These are phyloP conservation scores for Gallirallus australis DNA, from an alignment of 2,797 vertebrate species.

Conservation along the genomic window DNA sequence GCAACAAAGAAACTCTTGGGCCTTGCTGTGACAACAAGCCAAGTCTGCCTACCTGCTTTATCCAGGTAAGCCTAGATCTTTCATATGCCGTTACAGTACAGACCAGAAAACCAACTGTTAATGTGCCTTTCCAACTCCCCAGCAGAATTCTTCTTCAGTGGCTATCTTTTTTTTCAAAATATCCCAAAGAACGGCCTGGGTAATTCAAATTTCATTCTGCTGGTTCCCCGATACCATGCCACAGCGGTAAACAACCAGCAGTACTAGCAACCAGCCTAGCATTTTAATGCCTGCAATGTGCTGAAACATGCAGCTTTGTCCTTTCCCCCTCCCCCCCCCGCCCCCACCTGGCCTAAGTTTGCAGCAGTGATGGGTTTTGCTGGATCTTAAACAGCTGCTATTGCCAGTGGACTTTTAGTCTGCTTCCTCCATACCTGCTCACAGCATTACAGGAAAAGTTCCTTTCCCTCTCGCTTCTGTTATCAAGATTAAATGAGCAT, in stretches of 20 bases:
- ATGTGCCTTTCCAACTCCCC: neutral
- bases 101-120: neutral
- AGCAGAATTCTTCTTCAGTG: neutral
- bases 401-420: neutral
- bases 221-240: neutral
- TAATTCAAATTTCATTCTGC: neutral
- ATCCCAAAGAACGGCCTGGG: neutral
- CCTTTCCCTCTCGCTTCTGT: neutral
- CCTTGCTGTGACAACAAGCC: neutral
- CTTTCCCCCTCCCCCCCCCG: neutral
- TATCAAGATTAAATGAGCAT: neutral
- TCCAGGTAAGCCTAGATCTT: neutral
- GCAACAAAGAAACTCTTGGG: neutral
- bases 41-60: neutral
- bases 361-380: neutral
- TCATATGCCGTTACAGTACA: neutral
- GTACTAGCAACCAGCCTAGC: neutral
- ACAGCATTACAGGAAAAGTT: fast-evolving
- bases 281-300: neutral
- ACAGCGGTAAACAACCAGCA: neutral
- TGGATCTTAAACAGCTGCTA: neutral
- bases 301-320: neutral
- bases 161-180: neutral
- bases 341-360: neutral
- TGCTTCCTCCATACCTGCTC: neutral